Percentiles rank a stretch among this genome's conserved stretches.
These are phyloP conservation scores for Chelon auratus DNA, from an alignment of 2,797 vertebrate species.

Conservation along the genomic window DNA sequence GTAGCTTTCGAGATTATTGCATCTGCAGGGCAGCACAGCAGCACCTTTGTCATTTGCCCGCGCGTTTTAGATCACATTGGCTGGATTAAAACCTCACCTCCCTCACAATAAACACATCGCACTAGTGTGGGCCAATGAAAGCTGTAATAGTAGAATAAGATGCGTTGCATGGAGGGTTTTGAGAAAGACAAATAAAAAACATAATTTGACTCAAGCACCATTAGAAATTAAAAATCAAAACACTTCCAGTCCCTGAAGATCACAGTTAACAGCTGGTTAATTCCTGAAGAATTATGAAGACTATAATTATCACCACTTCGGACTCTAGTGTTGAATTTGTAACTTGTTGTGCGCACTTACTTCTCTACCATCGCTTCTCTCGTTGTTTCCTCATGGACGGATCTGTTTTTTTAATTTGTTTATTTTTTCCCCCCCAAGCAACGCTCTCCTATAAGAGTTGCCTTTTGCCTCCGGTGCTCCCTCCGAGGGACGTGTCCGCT, in stretches of 20 bases:
- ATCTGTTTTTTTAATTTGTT: constrained; percentile 1
- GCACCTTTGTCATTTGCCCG: background rate
- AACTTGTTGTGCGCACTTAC: constrained; percentile 70
- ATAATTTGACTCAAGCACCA: too few species aligned
- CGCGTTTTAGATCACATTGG: background rate
- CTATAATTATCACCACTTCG: background rate
- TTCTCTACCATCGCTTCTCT: constrained; percentile 81
- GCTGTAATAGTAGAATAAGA: too few species aligned
- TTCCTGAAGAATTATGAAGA: too few species aligned
- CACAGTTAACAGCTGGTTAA: constrained; percentile 5
- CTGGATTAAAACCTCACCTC: background rate
- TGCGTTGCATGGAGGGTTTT: background rate
- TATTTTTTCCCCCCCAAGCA: constrained; percentile 9
- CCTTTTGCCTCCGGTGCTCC: constrained; percentile 27
- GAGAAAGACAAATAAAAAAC: background rate
- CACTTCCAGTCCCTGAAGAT: background rate
- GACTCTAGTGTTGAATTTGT: constrained; percentile 2
- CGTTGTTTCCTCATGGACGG: constrained; percentile 66
- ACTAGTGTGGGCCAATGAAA: background rate
- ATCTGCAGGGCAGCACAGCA: too few species aligned
- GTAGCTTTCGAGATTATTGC: background rate
- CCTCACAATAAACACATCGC: background rate
- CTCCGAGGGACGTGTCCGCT: constrained; percentile 29
- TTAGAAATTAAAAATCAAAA: background rate
- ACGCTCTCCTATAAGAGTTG: constrained; percentile 12